Percentiles rank a stretch among this genome's conserved stretches.
Evolutionary conservation across 2,888 invertebrate species (phyloP).

Genomic region (Plemyria rubiginata): DNA sequence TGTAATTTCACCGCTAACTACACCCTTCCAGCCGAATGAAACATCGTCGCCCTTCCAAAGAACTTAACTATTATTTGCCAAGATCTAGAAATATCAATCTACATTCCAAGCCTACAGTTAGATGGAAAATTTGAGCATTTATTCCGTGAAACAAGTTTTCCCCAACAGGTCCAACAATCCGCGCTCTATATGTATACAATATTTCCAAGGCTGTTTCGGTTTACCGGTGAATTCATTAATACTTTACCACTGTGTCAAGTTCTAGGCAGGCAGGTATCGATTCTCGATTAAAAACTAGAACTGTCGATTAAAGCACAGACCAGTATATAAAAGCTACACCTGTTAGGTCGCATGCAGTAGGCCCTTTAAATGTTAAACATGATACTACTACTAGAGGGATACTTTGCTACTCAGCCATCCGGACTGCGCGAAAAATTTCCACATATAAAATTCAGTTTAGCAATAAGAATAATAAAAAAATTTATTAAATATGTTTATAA

Average conservation of each 20-base stretch:
- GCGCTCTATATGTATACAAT: slow-evolving; percentile 7
- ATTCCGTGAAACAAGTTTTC: slow-evolving; percentile 8
- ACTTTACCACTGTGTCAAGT: slow-evolving; percentile 20
- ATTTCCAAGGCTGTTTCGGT: slow-evolving; percentile 18
- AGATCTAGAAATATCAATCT: too few species aligned
- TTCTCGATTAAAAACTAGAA: slow-evolving; percentile 22
- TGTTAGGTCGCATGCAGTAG: slow-evolving; percentile 19
- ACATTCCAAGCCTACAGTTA: not conserved
- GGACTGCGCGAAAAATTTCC: too few species aligned
- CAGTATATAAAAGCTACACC: too few species aligned
- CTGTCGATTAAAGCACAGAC: slow-evolving; percentile 21
- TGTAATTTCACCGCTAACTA: too few species aligned
- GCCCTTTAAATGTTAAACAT: not conserved
- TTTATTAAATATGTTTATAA: too few species aligned
- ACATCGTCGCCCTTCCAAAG: too few species aligned
- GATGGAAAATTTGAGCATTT: not conserved
- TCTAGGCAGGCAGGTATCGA: slow-evolving; percentile 27
- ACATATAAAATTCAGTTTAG: too few species aligned
- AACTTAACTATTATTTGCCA: too few species aligned
- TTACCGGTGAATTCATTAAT: slow-evolving; percentile 16
- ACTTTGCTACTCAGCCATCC: too few species aligned
- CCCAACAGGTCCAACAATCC: slow-evolving; percentile 1
- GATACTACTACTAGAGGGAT: too few species aligned
- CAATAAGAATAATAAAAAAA: too few species aligned
- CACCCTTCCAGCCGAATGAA: too few species aligned